Percentiles rank a stretch among this genome's conserved stretches.
These are phyloP conservation scores for Plotosus lineatus DNA, from an alignment of 2,113 vertebrate genomes.

Conservation along the genomic window DNA sequence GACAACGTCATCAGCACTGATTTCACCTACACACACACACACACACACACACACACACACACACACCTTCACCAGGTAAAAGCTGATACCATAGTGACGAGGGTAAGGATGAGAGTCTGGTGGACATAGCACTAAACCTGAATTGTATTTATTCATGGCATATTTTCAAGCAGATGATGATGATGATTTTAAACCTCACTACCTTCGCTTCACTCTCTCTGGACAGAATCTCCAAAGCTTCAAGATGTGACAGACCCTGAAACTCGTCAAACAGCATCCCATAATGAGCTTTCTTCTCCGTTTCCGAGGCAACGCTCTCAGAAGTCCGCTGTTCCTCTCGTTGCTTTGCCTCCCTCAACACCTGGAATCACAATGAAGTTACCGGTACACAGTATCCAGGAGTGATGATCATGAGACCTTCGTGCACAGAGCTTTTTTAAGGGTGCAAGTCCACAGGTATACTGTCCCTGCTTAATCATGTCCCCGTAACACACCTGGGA, in stretches of 20 bases:
- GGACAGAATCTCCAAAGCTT: slow-evolving; percentile 96
- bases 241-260: slow-evolving; percentile 93
- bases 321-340: slow-evolving; percentile 83
- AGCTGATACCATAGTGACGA: too few species aligned
- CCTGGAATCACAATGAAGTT: slow-evolving; percentile 65
- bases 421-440: background rate
- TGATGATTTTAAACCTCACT: too few species aligned
- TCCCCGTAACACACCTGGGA: slow-evolving; percentile 80
- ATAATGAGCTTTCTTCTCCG: slow-evolving; percentile 87
- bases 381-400: background rate
- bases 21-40: slow-evolving; percentile 78
- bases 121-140: too few species aligned
- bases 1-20: slow-evolving; percentile 81
- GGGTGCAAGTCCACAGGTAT: background rate
- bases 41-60: background rate
- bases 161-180: background rate
- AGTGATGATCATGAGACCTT: background rate
- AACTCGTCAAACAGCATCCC: slow-evolving; percentile 96
- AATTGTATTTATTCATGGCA: too few species aligned
- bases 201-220: slow-evolving; percentile 95
- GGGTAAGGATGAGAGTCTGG: too few species aligned
- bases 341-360: slow-evolving; percentile 93
- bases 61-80: too few species aligned
- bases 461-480: background rate
- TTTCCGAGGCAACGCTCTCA: slow-evolving; percentile 69